Evolutionary conservation across 2,113 vertebrate genomes (phyloP).

Genomic region (Anhinga rufa): DNA sequence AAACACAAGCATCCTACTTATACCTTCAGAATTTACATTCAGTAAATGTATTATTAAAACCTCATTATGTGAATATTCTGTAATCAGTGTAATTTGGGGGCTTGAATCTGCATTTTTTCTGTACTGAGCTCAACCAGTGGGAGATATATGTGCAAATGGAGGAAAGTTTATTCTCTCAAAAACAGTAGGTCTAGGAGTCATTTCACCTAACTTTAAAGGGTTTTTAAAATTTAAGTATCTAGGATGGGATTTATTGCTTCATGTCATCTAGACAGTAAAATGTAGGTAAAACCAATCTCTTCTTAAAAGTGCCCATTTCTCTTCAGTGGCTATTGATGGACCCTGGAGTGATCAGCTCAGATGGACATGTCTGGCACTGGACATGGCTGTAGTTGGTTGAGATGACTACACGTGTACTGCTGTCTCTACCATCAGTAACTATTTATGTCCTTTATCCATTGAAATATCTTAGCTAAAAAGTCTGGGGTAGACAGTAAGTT

Average conservation of each 20-base stretch:
- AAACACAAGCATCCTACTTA: neutral
- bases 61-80: neutral
- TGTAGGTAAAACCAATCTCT: neutral
- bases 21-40: neutral
- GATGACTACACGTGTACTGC: neutral
- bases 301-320: neutral
- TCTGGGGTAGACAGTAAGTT: neutral
- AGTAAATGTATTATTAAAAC: neutral
- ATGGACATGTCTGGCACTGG: neutral
- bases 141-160: neutral
- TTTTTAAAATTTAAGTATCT: neutral
- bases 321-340: neutral
- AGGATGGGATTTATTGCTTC: neutral
- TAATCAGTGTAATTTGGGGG: neutral
- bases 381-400: neutral
- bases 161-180: neutral
- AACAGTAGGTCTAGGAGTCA: neutral
- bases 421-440: neutral
- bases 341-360: neutral
- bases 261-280: neutral
- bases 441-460: neutral
- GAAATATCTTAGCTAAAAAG: neutral
- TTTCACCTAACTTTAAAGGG: neutral
- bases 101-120: neutral
- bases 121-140: neutral